Base-by-base conservation (phyloP, 2,888 invertebrate genomes). In the Rotaria socialis region DNA sequence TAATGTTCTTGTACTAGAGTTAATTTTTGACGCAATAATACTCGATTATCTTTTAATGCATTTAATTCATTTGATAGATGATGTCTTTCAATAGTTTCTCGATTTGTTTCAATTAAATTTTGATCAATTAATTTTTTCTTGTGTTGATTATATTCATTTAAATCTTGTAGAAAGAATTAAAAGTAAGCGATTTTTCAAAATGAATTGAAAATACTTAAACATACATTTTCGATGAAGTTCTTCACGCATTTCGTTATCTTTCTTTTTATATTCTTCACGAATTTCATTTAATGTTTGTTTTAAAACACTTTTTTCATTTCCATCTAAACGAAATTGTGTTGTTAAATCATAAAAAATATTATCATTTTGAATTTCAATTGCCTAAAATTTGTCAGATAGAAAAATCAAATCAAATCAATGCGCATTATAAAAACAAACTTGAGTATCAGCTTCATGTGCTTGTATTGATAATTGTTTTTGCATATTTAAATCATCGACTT, bases 171-270 rank as follows among this genome's bases (percentile, higher is more conserved):
- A 14, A 52, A 52, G 2, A 52, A 52, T 52, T 16, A 52, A 52
- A 16, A 52, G 14, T 11, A 47, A 47, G 4, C 7, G 7, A 10
- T 47, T 47, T 47, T 47, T 47, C 7, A 47, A 47, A 52, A 52
- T 52, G 3, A 52, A 52, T 52, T 16, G 52, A 52, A 11, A 50
- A 50, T 8, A 50, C 50, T 50, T 50, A 52, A 67, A 16, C 22
- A 35, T 67, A 67, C 67, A 67, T 67, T 67, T 67, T 35, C 80
- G 80, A 47, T 80, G 80, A 47, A 80, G n/a, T 47, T 80, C 80
- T n/a, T 43, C 80, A 80, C 80, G 80, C 80, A 80, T 80, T n/a
- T 80, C 80, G n/a, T 47, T 47, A 47, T 80, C 24, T 80, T 47
- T 43, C 3, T 14, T 47, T 47, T 47, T 43, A 47, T 80, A 80